phyloP scores from a whole-genome alignment of 2,113 vertebrate genomes.

The Falco punctatus region DNA sequence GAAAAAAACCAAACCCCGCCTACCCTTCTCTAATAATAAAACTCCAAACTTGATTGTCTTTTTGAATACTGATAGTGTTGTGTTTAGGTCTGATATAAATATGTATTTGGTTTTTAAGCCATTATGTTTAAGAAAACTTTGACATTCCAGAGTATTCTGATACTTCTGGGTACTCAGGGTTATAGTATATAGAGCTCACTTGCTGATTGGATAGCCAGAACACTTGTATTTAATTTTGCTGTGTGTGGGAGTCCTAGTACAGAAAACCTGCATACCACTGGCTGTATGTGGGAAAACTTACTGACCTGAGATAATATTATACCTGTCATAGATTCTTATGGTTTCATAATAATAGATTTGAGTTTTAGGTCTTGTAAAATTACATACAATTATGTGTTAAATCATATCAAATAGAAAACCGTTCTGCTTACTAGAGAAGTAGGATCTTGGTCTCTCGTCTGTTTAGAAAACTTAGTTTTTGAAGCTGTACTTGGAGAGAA shows the following conservation, averaged over 20 bases:
- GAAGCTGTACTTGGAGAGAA: not conserved
- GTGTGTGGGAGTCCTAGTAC: not conserved
- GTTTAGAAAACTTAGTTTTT: not conserved
- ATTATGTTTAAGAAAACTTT: not conserved
- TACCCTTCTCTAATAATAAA: not conserved
- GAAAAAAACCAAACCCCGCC: rapidly evolving
- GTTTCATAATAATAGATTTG: not conserved
- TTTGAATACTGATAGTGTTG: not conserved
- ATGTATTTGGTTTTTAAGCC: not conserved
- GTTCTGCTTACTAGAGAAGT: not conserved
- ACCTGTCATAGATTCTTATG: not conserved
- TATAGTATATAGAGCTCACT: not conserved
- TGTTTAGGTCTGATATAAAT: not conserved
- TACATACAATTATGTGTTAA: not conserved
- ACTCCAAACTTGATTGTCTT: not conserved
- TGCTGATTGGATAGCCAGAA: not conserved
- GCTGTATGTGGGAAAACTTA: not conserved
- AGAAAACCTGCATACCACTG: not conserved
- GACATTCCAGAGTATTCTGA: not conserved
- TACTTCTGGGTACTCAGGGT: not conserved
- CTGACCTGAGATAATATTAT: not conserved
- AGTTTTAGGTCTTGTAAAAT: not conserved
- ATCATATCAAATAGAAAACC: not conserved
- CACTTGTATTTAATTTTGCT: not conserved
- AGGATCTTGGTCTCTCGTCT: not conserved